phyloP scores from a whole-genome alignment of 1,140 invertebrate genomes.

The Euwallacea similis region DNA sequence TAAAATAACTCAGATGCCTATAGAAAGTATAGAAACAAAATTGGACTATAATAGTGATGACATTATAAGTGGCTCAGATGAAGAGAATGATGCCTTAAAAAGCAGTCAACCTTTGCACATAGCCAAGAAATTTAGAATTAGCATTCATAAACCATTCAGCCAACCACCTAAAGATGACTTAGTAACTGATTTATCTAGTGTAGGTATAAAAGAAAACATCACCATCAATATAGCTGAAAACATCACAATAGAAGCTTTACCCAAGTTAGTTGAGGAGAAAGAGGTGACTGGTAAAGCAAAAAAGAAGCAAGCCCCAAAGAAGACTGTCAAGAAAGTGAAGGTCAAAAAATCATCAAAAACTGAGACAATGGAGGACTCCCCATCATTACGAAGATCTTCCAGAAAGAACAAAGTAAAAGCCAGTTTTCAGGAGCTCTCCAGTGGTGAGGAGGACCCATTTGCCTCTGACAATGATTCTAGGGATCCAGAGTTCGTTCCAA shows the following conservation, averaged over 20 bases:
- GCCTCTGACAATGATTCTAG: slow-evolving; percentile 43
- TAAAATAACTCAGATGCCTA: slow-evolving; percentile 5
- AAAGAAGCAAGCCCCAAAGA: not conserved
- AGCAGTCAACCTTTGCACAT: slow-evolving; percentile 38
- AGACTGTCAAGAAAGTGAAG: not conserved
- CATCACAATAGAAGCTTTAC: slow-evolving; percentile 2
- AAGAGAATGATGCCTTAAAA: slow-evolving; percentile 42
- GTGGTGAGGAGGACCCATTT: slow-evolving; percentile 47
- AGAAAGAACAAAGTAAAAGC: slow-evolving; percentile 40
- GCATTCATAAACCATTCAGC: slow-evolving; percentile 16
- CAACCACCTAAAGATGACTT: not conserved
- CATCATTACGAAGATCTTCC: slow-evolving; percentile 47
- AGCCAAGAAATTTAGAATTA: slow-evolving; percentile 48
- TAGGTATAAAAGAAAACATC: slow-evolving; percentile 29
- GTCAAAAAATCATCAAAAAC: not conserved
- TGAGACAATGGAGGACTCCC: not conserved
- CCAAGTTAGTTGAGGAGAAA: not conserved
- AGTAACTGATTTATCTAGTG: slow-evolving; percentile 2
- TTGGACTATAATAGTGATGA: slow-evolving; percentile 55
- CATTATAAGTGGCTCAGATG: slow-evolving; percentile 68
- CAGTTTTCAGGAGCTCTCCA: slow-evolving; percentile 40
- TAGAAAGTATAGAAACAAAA: slow-evolving; percentile 31
- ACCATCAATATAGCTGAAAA: slow-evolving; percentile 19
- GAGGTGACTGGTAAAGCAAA: not conserved
- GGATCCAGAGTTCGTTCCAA: slow-evolving; percentile 44